Conservation (phyloP, 2,888 invertebrate genomes). For the Octonoba sinensis region DNA sequence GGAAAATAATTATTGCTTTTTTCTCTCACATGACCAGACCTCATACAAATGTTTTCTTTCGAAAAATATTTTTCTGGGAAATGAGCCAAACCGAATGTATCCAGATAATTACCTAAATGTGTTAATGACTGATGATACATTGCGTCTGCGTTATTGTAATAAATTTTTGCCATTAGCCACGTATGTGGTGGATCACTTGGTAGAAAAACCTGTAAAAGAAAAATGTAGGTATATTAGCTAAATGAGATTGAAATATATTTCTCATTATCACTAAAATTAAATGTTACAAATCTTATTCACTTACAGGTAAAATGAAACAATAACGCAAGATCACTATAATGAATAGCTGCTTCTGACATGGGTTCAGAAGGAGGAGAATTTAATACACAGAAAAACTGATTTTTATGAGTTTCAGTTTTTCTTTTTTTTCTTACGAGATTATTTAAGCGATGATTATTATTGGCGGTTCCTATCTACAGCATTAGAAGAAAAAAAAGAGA, state of each 20-base stretch:
- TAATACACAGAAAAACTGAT: too few species aligned
- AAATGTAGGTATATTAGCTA: neutral
- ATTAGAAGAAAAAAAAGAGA: too few species aligned
- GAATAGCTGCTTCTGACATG: too few species aligned
- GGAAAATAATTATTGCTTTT: too few species aligned
- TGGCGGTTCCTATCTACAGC: too few species aligned
- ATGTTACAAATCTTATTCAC: neutral
- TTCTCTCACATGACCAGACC: neutral
- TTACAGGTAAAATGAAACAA: neutral
- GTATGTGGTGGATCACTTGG: slow-evolving; percentile 71
- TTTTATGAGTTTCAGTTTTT: too few species aligned
- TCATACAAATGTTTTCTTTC: neutral
- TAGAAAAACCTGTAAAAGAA: slow-evolving; percentile 70
- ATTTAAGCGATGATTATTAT: too few species aligned
- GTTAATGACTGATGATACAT: slow-evolving; percentile 71
- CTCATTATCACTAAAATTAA: neutral
- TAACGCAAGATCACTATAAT: too few species aligned
- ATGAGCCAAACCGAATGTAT: too few species aligned
- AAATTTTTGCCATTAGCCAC: slow-evolving; percentile 72
- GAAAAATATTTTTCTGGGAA: neutral
- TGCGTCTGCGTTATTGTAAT: slow-evolving; percentile 72
- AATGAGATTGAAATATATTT: too few species aligned
- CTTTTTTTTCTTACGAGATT: too few species aligned
- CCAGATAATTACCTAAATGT: slow-evolving; percentile 69
- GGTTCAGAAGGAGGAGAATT: too few species aligned